Evolutionary conservation across 2,113 vertebrate species (phyloP), one percentile per base, ranked within the genome.

Genomic region (Microtus richardsoni): DNA sequence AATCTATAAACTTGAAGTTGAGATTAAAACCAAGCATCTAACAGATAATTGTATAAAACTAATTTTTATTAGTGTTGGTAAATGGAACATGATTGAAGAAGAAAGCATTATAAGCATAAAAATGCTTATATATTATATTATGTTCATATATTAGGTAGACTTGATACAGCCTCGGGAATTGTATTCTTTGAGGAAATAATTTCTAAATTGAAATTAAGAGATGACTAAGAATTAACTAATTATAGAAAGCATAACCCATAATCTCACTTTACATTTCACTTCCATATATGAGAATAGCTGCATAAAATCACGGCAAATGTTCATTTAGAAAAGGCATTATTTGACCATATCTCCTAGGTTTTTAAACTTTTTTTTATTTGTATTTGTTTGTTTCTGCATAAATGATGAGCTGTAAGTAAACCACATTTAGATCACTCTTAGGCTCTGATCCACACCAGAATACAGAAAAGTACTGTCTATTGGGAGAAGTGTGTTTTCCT

Each of bases 181-280:
- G 22, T 1, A 80, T 82, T 88, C 17, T n/a, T 70, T 82, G 14
- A 91, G 28, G 60, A 44, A 84, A 39, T 84, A 30, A 64, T 13
- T 64, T 64, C 16, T 84, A 64, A 21, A 74, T 39, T 77, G 58
- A 80, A 16, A 92, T 92, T 88, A 39, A 91, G 88, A 7, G 0
- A 77, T 44, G 19, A 82, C 47, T 68, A 90, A 91, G 33, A 80
- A 68, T 83, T 91, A 89, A 89, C 24, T 74, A 91, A 93, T 62
- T 89, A 95, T n/a, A 75, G 22, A 70, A 13, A 85, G 60, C 92
- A 5, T 77, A 86, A 10, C 47, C 14, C 26, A n/a, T 19, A 71
- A 60, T 24, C 30, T 91, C 11, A 86, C 4, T 96, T 47, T 89
- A 10, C n/a, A 52, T 70, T 91, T 80, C 28, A 22, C 68, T 93